phyloP scores from a whole-genome alignment of 2,113 vertebrate genomes.

The Oreochromis aureus region DNA sequence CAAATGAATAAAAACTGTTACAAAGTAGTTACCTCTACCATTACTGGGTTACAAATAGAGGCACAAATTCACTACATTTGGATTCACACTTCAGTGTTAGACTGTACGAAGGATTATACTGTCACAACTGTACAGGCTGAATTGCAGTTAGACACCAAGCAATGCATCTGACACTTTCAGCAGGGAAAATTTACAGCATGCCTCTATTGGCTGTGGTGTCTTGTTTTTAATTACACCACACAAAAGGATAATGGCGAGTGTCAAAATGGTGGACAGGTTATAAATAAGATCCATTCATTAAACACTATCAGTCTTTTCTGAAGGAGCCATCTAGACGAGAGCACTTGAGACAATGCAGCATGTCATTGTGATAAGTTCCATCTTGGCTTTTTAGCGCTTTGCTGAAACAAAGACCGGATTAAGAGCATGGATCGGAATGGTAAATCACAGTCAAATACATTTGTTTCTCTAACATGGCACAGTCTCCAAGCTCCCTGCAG shows the following conservation, averaged over 20 bases:
- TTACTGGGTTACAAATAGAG: background rate
- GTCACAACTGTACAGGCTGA: background rate
- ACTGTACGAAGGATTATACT: background rate
- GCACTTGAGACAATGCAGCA: slow-evolving; percentile 25
- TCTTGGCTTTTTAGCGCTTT: slow-evolving; percentile 14
- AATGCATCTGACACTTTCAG: background rate
- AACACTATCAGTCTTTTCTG: slow-evolving; percentile 11
- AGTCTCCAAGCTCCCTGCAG: slow-evolving; percentile 38
- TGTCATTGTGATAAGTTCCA: slow-evolving; percentile 31
- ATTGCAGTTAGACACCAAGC: background rate
- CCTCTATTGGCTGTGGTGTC: background rate
- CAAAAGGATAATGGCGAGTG: slow-evolving; percentile 19
- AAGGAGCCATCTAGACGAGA: slow-evolving; percentile 30
- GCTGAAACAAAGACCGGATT: slow-evolving; percentile 60
- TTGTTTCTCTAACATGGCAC: slow-evolving; percentile 42
- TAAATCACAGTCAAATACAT: slow-evolving; percentile 49
- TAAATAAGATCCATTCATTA: slow-evolving; percentile 28
- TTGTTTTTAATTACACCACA: slow-evolving; percentile 18
- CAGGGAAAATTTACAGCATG: background rate
- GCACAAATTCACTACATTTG: background rate
- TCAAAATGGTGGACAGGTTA: slow-evolving; percentile 28
- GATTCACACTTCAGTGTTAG: background rate
- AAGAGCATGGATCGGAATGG: slow-evolving; percentile 47
- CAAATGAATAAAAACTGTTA: background rate
- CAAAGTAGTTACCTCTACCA: background rate